Percentiles rank a stretch among this genome's conserved stretches.
phyloP scores from a whole-genome alignment of 1,140 invertebrate species.

The Drosophila sucinea region DNA sequence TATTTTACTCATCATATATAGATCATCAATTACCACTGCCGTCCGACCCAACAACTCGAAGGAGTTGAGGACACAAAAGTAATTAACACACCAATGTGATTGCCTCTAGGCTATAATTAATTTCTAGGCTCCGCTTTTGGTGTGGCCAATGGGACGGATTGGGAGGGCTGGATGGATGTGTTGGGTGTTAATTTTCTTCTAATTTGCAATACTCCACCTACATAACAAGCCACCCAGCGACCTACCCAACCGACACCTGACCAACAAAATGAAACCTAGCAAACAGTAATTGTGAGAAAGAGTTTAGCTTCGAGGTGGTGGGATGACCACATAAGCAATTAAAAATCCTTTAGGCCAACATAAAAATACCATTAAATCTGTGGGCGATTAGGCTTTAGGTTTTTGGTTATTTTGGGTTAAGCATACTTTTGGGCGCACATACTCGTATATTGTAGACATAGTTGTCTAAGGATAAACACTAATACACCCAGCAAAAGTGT shows the following conservation, averaged over 20 bases:
- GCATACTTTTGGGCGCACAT: constrained; percentile 46
- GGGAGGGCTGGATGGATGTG: neutral
- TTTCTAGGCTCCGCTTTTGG: constrained; percentile 33
- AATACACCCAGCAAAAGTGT: constrained; percentile 10
- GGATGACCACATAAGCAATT: constrained; percentile 58
- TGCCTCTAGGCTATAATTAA: constrained; percentile 60
- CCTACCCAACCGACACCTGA: constrained; percentile 4
- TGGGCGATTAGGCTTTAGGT: constrained; percentile 48
- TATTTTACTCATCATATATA: constrained; percentile 2
- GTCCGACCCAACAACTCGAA: no score
- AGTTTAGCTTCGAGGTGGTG: constrained; percentile 5
- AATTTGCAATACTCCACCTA: constrained; percentile 52
- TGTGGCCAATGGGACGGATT: neutral
- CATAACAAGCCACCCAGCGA: constrained; percentile 39
- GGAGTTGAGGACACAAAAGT: constrained; percentile 54
- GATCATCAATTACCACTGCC: constrained; percentile 1
- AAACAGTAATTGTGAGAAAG: constrained; percentile 14
- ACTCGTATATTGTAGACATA: constrained; percentile 39
- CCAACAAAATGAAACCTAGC: constrained; percentile 6
- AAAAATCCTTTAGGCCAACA: constrained; percentile 76
- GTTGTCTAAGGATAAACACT: constrained; percentile 60
- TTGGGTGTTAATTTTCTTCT: constrained; percentile 60
- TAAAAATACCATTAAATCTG: constrained; percentile 77
- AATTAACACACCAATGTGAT: constrained; percentile 58
- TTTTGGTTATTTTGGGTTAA: constrained; percentile 48